A percentile compares a stretch with the other conserved stretches of the same genome.
Conservation (phyloP, 2,888 invertebrate species). For the Arge pagana region DNA sequence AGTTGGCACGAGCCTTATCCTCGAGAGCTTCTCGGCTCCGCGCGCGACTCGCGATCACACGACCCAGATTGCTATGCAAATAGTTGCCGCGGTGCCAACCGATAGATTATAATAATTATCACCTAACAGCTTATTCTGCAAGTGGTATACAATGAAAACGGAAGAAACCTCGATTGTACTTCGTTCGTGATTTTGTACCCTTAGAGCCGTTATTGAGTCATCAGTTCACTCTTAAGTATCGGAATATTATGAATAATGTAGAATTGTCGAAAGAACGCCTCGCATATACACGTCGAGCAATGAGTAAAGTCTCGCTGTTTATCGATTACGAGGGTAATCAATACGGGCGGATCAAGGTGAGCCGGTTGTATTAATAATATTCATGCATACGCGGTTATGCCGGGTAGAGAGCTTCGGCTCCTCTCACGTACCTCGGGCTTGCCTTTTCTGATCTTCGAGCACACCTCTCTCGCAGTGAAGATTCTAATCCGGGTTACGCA, state of each 20-base stretch:
- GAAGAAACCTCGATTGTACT: too few relatives aligned
- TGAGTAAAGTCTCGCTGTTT: conserved; percentile 81
- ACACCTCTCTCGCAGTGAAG: conserved; percentile 12
- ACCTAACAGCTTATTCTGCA: too few relatives aligned
- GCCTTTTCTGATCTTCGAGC: neutral
- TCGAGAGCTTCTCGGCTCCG: neutral
- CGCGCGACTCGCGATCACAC: conserved; percentile 35
- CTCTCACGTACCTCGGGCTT: conserved; percentile 11
- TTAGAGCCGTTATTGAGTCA: too few relatives aligned
- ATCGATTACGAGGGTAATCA: conserved; percentile 50
- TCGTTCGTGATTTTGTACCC: too few relatives aligned
- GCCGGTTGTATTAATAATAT: conserved; percentile 53
- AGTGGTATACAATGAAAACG: conserved; percentile 84
- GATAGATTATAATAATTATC: conserved; percentile 32
- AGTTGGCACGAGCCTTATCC: conserved; percentile 1
- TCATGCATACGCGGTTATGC: conserved; percentile 12
- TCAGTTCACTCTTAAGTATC: too few relatives aligned
- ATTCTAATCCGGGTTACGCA: conserved; percentile 45
- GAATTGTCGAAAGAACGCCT: conserved; percentile 62
- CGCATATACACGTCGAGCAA: conserved; percentile 79
- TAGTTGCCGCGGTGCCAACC: conserved; percentile 36
- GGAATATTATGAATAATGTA: too few relatives aligned
- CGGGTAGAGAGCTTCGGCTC: neutral
- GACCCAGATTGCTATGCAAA: conserved; percentile 50
- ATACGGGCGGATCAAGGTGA: conserved; percentile 54